phyloP scores from a whole-genome alignment of 2,888 invertebrate species.

The Heteromyza rotundicornis region DNA sequence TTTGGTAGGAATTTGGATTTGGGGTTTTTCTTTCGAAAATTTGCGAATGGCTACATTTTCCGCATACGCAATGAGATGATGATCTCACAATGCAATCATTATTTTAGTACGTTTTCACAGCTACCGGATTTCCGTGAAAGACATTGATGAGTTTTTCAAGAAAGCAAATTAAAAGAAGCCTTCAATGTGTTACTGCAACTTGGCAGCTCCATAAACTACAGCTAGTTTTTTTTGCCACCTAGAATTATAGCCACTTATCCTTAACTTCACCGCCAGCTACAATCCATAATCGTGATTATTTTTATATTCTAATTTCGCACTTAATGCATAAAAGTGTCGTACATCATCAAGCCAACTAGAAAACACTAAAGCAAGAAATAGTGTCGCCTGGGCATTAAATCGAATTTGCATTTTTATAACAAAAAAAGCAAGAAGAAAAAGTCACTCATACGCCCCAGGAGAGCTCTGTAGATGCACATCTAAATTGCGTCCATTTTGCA shows the following conservation, averaged over 20 bases:
- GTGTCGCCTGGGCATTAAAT: neutral
- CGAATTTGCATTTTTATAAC: conserved; percentile 44
- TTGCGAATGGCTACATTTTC: neutral
- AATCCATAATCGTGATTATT: no score
- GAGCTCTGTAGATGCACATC: conserved; percentile 26
- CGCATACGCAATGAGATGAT: neutral
- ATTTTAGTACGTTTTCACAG: neutral
- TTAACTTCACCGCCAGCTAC: no score
- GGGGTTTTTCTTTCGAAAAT: neutral
- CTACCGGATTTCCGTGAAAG: no score
- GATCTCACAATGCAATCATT: neutral
- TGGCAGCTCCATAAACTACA: no score
- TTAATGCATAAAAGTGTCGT: conserved; percentile 38
- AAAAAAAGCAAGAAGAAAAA: no score
- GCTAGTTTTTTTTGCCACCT: no score
- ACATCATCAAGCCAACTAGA: conserved; percentile 28
- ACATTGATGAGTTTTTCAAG: no score
- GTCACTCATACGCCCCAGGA: no score
- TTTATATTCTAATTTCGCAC: conserved; percentile 23
- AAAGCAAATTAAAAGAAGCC: no score
- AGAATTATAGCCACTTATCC: no score
- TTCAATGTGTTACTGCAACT: no score
- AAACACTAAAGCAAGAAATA: neutral
- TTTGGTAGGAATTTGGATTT: neutral
- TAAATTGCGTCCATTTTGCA: conserved; percentile 39